phyloP scores from a whole-genome alignment of 2,888 invertebrate species.

The Acanthoscelides obtectus region DNA sequence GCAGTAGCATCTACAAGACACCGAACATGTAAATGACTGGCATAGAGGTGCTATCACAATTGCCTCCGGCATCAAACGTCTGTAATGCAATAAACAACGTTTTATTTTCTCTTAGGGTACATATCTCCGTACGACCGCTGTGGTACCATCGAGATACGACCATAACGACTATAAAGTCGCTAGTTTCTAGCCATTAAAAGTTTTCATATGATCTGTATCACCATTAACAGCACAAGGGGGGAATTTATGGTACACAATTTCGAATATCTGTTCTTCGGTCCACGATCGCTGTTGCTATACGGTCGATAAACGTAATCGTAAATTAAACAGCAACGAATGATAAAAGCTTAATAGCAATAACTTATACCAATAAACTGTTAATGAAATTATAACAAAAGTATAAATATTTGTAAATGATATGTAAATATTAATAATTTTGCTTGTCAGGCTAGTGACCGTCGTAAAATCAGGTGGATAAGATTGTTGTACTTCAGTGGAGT shows the following conservation, averaged over 20 bases:
- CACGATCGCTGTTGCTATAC: background rate
- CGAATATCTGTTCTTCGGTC: background rate
- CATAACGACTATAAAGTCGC: background rate
- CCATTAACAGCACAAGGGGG: background rate
- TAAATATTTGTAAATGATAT: background rate
- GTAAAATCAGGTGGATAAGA: background rate
- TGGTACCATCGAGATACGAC: background rate
- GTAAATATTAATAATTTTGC: background rate
- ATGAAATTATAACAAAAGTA: background rate
- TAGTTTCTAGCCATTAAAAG: background rate
- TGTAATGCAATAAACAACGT: background rate
- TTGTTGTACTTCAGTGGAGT: background rate
- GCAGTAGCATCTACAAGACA: background rate
- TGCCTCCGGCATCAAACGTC: background rate
- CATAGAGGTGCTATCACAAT: background rate
- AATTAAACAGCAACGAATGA: background rate
- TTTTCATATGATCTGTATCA: background rate
- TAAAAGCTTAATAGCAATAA: background rate
- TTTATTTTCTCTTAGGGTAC: background rate
- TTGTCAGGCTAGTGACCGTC: background rate
- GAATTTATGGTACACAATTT: background rate
- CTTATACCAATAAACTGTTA: background rate
- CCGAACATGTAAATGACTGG: background rate
- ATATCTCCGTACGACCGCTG: background rate
- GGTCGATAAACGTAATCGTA: background rate